Conservation (phyloP, 2,113 vertebrate species). For the Cyprinodon variegatus region DNA sequence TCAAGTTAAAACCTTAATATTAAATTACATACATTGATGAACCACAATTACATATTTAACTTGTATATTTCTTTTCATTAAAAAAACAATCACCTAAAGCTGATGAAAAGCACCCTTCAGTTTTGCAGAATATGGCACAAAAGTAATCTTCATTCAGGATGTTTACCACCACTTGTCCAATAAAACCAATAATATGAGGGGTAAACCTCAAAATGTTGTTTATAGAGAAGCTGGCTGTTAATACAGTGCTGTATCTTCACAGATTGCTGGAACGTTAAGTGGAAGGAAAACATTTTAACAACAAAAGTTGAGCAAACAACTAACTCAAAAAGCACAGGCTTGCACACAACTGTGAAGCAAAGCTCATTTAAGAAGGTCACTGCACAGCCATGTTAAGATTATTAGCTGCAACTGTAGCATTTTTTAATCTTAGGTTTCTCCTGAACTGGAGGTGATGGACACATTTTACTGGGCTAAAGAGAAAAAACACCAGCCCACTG, state of each 20-base stretch:
- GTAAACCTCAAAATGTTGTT: background rate
- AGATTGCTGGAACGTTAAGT: background rate
- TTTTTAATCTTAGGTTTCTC: too few relatives aligned
- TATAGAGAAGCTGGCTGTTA: background rate
- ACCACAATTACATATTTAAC: background rate
- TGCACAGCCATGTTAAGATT: too few relatives aligned
- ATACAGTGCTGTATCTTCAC: background rate
- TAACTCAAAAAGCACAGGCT: too few relatives aligned
- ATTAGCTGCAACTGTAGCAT: too few relatives aligned
- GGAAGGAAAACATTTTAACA: background rate
- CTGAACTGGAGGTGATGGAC: too few relatives aligned
- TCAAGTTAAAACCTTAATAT: background rate
- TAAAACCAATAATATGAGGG: background rate
- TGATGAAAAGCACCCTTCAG: background rate
- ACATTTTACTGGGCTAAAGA: too few relatives aligned
- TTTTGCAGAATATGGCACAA: too few relatives aligned
- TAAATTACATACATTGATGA: background rate
- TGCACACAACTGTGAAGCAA: too few relatives aligned
- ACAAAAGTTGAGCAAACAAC: background rate
- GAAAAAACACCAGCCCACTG: too few relatives aligned
- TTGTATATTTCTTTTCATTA: background rate
- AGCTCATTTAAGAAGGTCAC: too few relatives aligned
- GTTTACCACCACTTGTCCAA: background rate
- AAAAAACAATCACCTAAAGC: background rate
- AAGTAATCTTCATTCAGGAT: background rate